These are phyloP conservation scores for Hyperoplus immaculatus DNA, from an alignment of 2,797 vertebrate species.

Conservation along the genomic window DNA sequence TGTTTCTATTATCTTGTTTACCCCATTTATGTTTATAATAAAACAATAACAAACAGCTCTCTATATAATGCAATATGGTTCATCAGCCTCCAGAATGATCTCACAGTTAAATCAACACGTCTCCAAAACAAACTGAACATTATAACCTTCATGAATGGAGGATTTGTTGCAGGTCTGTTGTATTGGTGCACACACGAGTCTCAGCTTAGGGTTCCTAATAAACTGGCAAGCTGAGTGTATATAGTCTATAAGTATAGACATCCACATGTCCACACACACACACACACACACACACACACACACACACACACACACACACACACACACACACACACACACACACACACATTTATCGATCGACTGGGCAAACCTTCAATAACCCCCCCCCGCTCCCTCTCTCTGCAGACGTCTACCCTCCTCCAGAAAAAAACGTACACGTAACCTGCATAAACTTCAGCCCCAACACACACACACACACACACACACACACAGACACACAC, in stretches of 20 bases:
- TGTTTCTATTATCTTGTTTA: not conserved
- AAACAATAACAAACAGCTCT: not conserved
- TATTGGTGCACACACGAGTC: not conserved
- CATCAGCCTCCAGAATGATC: not conserved
- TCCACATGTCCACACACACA: not conserved
- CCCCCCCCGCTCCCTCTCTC: not conserved
- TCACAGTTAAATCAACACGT: not conserved
- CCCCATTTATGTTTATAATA: not conserved
- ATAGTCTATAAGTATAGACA: conserved; percentile 18
- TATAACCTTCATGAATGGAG: not conserved
- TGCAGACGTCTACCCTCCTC: conserved; percentile 27
- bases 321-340: not conserved
- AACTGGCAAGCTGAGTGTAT: conserved; percentile 3
- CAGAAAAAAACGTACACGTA: conserved; percentile 36
- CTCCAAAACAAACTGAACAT: not conserved
- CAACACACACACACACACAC: conserved; percentile 16
- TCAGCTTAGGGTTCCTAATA: not conserved
- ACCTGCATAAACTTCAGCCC: not conserved
- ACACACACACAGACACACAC: conserved; percentile 29
- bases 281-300: conserved; percentile 15
- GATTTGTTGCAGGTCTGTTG: not conserved
- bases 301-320: too few relatives aligned
- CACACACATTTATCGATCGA: conserved; percentile 45
- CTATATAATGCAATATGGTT: not conserved
- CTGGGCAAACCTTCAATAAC: conserved; percentile 59